Evolutionary conservation across 1,140 invertebrate genomes (phyloP), one percentile per base, ranked within the genome.

Genomic region (Eurosta solidaginis): DNA sequence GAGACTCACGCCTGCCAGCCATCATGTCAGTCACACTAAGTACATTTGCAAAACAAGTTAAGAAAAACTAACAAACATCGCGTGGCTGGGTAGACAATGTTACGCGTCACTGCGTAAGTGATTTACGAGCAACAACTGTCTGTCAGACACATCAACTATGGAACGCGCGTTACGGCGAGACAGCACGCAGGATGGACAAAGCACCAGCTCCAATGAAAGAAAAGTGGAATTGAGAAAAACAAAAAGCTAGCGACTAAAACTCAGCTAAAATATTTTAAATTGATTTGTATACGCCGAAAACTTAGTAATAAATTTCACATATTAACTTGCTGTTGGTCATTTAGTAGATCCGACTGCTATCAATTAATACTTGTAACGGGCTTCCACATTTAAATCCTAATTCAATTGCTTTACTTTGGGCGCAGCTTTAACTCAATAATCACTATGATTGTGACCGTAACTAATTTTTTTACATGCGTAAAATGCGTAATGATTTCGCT

Each of bases 41-140:
- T 33, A 68, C 59, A 7, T n/a, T 2, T 40, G 33, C 59, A 4
- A 36, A 40, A 20, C 5, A 27, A 40, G 22, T 20, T 1, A 40
- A 36, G 22, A n/a, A 36, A 40, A 40, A 40, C 40, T 40, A 3
- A 36, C 33, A 33, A 20, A 20, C 17, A 68, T 42, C 59, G 59
- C 59, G 59, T 68, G 33, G 59, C 33, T 22, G 59, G n/a, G 20
- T 33, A 68, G 33, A 68, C 59, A 68, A 42, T 68, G 33, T 68
- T 40, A 68, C 33, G 59, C 59, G 59, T 68, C 59, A 68, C n/a
- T 68, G 29, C 27, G 59, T 12, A 7, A 2, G n/a, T 68, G 59
- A 68, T 68, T 68, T 68, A 68, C 40, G 59, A 68, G 59, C 59
- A 20, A 68, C 59, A 68, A 33, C 59, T 68, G 59, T 68, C 59